A percentile compares a stretch with the other conserved stretches of the same genome.
phyloP scores from a whole-genome alignment of 2,797 vertebrate species.

The Protonibea diacanthus region DNA sequence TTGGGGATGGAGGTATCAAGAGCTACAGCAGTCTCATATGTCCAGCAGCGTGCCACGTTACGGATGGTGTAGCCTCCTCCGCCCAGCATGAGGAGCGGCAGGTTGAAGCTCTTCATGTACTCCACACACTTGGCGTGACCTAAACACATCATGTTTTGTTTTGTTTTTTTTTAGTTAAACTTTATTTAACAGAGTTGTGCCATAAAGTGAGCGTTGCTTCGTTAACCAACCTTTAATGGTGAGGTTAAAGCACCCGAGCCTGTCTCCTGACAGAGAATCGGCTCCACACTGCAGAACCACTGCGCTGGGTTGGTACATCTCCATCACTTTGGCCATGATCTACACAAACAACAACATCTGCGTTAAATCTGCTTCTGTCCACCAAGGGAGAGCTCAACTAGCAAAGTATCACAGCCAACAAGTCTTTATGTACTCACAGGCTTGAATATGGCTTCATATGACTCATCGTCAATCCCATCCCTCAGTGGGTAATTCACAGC shows the following conservation, averaged over 20 bases:
- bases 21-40: slow-evolving; percentile 95
- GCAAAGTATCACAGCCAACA: not conserved
- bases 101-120: slow-evolving; percentile 98
- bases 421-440: slow-evolving; percentile 86
- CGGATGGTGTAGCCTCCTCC: slow-evolving; percentile 98
- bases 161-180: not conserved
- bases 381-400: not conserved
- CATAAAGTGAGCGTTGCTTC: fast-evolving
- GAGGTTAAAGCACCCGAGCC: slow-evolving; percentile 97
- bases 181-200: not conserved
- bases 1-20: slow-evolving; percentile 96
- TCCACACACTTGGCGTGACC: slow-evolving; percentile 99
- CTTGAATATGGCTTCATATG: slow-evolving; percentile 98
- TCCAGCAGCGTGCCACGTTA: slow-evolving; percentile 98
- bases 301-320: slow-evolving; percentile 98
- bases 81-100: slow-evolving; percentile 98
- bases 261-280: slow-evolving; percentile 95
- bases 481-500: slow-evolving; percentile 98
- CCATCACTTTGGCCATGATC: slow-evolving; percentile 99
- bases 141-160: slow-evolving; percentile 55
- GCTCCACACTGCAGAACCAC: slow-evolving; percentile 98
- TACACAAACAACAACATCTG: slow-evolving; percentile 63
- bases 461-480: slow-evolving; percentile 97
- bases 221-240: slow-evolving; percentile 93
- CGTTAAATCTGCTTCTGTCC: not conserved